Percentiles rank a stretch among this genome's conserved stretches.
These are phyloP conservation scores for Cantharis lateralis DNA, from an alignment of 2,888 invertebrate genomes.

Conservation along the genomic window DNA sequence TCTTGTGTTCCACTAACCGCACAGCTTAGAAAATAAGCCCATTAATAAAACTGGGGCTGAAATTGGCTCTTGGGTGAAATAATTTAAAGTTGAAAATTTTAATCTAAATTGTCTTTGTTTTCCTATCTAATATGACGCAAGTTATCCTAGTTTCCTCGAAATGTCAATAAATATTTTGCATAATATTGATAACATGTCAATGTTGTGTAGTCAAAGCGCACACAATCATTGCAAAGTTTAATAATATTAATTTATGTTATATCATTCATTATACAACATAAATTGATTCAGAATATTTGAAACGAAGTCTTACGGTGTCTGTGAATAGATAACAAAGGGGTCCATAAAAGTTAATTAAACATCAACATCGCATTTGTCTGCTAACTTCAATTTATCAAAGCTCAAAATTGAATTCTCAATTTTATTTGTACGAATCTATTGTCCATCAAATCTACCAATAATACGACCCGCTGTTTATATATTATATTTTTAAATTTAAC, in stretches of 20 bases:
- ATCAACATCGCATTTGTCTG: conserved; percentile 6
- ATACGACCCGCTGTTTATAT: not conserved
- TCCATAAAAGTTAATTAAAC: conserved; percentile 5
- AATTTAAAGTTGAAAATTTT: not conserved
- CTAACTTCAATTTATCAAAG: conserved; percentile 16
- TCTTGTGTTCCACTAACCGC: not conserved
- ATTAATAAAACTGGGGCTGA: not conserved
- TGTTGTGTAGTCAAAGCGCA: not conserved
- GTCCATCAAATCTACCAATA: not conserved
- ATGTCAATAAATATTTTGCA: not conserved
- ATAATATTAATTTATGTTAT: not conserved
- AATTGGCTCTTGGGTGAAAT: not conserved
- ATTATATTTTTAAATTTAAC: not conserved
- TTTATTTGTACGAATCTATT: conserved; percentile 2
- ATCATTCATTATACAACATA: not conserved
- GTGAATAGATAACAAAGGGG: not conserved
- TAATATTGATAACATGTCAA: not conserved
- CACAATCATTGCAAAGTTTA: not conserved
- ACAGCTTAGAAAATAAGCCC: not conserved
- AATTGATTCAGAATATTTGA: not conserved
- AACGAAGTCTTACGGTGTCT: not conserved
- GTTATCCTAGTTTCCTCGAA: not conserved
- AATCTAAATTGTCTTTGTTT: not conserved
- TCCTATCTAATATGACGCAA: not conserved
- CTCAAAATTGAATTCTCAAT: conserved; percentile 11